Evolutionary conservation across 1,140 invertebrate species (phyloP).

Genomic region (Drosophila ficusphila): DNA sequence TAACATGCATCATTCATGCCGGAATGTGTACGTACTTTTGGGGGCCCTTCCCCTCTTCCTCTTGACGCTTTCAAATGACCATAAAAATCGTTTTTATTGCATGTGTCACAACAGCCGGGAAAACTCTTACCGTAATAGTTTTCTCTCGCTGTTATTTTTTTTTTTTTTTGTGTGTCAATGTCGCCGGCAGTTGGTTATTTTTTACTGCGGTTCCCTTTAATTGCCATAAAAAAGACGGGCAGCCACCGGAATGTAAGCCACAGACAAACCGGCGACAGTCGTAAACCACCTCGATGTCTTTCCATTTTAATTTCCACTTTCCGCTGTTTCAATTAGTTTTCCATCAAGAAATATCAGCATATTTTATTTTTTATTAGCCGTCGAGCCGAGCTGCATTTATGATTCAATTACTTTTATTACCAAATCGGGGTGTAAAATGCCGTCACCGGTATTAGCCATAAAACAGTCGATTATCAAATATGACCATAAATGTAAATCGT

Average conservation of each 20-base stretch:
- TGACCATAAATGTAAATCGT: conserved; percentile 66
- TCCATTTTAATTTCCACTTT: not conserved
- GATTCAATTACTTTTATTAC: conserved; percentile 63
- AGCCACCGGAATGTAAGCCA: conserved; percentile 20
- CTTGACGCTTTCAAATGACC: conserved; percentile 68
- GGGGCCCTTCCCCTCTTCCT: conserved; percentile 14
- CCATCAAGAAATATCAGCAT: conserved; percentile 34
- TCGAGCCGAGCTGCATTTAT: conserved; percentile 54
- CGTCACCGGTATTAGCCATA: conserved; percentile 62
- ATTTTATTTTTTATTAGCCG: conserved; percentile 26
- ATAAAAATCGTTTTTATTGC: conserved; percentile 78
- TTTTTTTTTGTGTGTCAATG: conserved; percentile 68
- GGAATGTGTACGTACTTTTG: not conserved
- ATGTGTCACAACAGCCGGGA: conserved; percentile 42
- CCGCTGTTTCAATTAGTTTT: conserved; percentile 56
- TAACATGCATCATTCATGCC: conserved; percentile 30
- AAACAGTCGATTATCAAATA: conserved; percentile 71
- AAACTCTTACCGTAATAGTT: conserved; percentile 50
- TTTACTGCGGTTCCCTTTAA: conserved; percentile 63
- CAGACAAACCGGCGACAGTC: conserved; percentile 27
- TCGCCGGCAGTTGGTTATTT: conserved; percentile 44
- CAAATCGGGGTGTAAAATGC: conserved; percentile 32
- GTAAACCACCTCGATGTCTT: conserved; percentile 9
- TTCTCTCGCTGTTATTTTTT: conserved; percentile 7
- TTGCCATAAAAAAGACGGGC: conserved; percentile 53